Evolutionary conservation across 2,113 vertebrate species (phyloP), one percentile per base, ranked within the genome.

Genomic region (Colaptes auratus): DNA sequence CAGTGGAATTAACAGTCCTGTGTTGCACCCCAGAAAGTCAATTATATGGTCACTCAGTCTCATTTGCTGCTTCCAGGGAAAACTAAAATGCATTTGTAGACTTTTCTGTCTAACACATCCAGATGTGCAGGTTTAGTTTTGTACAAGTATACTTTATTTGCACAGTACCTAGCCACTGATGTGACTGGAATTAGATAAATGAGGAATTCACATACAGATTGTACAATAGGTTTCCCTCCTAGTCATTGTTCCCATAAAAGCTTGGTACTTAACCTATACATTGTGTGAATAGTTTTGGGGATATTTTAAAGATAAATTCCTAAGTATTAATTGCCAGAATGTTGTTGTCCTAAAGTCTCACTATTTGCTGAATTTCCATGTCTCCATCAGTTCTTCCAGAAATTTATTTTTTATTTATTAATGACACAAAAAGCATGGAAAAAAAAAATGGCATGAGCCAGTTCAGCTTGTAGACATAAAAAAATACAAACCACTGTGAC

Each of bases 111-210:
- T 64, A 50, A 23, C 33, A 31, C 30, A 66, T 30, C 24, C 63
- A 92, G 69, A 53, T 4, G 7, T 9, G 10, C 74, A 65, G 28
- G 63, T 70, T 80, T 91, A 60, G 70, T 69, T 95, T 63, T 82
- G 71, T 82, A 53, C 52, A 71, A 59, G 46, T 73, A 52, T 76
- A 89, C 85, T 88, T 76, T 93, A 90, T 83, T 93, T 94, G 60
- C 69, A 63, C 11, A 71, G 75, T 91, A 76, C 48, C 44, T 74
- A 63, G 56, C 21, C 52, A 33, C 64, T 36, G 27, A 73, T 89
- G 42, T 73, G 85, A 70, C 24, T 77, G 63, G 64, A 70, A 73
- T 87, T 46, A 92, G 66, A 85, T 70, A 93, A 91, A 59, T 33
- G 42, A 91, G 55, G 89, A 85, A 72, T 91, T 52, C 75, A 86